Evolutionary conservation across 1,140 invertebrate genomes (phyloP), one percentile per base, ranked within the genome.

Genomic region (Orchestia grillus): DNA sequence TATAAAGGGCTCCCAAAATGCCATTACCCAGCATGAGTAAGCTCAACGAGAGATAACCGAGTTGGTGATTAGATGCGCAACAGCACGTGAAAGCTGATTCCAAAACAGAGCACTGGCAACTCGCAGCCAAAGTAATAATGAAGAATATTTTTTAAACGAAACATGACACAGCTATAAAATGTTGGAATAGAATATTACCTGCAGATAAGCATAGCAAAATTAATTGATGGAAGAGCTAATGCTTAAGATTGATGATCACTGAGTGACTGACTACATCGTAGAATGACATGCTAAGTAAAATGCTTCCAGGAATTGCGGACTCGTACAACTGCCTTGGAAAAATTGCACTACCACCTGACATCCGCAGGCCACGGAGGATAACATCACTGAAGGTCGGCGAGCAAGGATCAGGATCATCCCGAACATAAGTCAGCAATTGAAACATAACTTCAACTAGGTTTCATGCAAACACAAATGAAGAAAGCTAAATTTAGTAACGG

Each of bases 1-100:
- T 44, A 94, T 94, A 47, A 94, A 40, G 92, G 40, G 11, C 8
- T 94, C 44, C 44, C 92, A n/a, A 44, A 45, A 44, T 11, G 40
- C 36, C 44, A 94, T 94, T 94, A 94, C 92, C 40, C 44, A 94
- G 43, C 92, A 94, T 94, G 92, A 94, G 92, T 94, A 47, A 47
- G 92, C 92, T 94, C 43, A 94, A 94, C 43, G 42, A 42, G 88
- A 41, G 41, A 42, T 42, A 11, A 90, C 43, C 15, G 41, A 90
- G 88, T n/a, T n/a, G n/a, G 43, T 90, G 15, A 8, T 90, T 41
- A 8, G 88, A 90, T 90, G 43, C n/a, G 41, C 41, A 42, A 90
- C 88, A 90, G 15, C 62, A 90, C 41, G 88, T 42, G 43, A 90
- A 44, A 43, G 42, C 88, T 90, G 41, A 90, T 90, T 44, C 28